Percentiles rank a stretch among this genome's conserved stretches.
Evolutionary conservation across 2,797 vertebrate genomes (phyloP).

Genomic region (Neostethus bicornis): DNA sequence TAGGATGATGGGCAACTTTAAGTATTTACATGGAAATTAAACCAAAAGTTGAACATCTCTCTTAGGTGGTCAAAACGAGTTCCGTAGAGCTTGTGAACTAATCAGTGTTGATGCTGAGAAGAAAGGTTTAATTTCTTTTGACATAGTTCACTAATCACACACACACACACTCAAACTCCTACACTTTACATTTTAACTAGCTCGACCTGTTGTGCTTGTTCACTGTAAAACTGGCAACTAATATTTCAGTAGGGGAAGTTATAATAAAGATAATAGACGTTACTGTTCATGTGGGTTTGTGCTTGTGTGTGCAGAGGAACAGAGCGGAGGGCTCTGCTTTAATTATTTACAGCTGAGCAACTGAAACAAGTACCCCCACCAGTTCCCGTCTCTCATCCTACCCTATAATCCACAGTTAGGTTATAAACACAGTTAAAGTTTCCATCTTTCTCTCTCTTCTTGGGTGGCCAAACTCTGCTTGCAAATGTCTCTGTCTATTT

Average conservation of each 20-base stretch:
- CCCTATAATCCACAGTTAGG: constrained; percentile 80
- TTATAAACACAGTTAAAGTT: constrained; percentile 80
- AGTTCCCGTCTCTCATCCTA: constrained; percentile 33
- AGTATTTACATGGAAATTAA: neutral
- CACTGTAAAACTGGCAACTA: constrained; percentile 62
- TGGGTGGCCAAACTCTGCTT: constrained; percentile 76
- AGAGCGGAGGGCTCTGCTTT: constrained; percentile 52
- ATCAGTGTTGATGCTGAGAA: constrained; percentile 12
- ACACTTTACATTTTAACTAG: constrained; percentile 57
- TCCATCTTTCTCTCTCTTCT: constrained; percentile 64
- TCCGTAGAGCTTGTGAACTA: constrained; percentile 17
- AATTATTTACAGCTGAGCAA: constrained; percentile 77
- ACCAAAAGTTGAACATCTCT: constrained; percentile 2
- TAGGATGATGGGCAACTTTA: neutral
- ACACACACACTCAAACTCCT: constrained; percentile 4
- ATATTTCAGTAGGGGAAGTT: constrained; percentile 62
- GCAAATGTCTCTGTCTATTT: constrained; percentile 34
- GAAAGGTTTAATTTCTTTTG: constrained; percentile 32
- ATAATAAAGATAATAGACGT: constrained; percentile 57
- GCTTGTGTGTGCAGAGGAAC: constrained; percentile 12
- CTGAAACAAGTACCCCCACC: constrained; percentile 44
- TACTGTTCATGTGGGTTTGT: constrained; percentile 27
- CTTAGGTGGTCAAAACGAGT: constrained; percentile 15
- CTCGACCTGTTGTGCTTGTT: constrained; percentile 52
- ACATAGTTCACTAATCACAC: constrained; percentile 7